phyloP scores from a whole-genome alignment of 2,888 invertebrate species.

The Gandaritis pyraliata region DNA sequence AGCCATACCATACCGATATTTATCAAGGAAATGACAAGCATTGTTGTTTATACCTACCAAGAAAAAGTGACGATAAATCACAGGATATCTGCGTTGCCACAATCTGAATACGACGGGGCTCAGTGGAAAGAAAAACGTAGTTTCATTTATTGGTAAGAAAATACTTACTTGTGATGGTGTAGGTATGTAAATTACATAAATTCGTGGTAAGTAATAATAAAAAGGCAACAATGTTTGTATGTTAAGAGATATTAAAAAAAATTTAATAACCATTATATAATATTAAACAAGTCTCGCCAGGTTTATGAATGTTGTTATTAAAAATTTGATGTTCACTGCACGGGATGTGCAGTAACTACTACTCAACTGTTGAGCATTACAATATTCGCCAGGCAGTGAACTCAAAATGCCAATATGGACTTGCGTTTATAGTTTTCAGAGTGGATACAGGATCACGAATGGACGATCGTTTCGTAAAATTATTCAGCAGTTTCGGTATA shows the following conservation, averaged over 20 bases:
- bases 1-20: conserved; percentile 44
- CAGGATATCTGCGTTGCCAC: conserved; percentile 52
- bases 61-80: conserved; percentile 61
- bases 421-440: too few species aligned
- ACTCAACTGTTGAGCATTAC: too few species aligned
- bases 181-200: too few species aligned
- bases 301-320: too few species aligned
- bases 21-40: conserved; percentile 49
- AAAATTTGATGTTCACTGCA: conserved; percentile 32
- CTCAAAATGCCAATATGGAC: neutral
- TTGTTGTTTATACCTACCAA: conserved; percentile 56
- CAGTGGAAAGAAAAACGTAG: conserved; percentile 26
- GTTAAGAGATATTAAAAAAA: too few species aligned
- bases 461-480: conserved; percentile 39
- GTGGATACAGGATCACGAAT: conserved; percentile 36
- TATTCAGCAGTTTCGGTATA: conserved; percentile 43
- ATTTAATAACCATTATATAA: too few species aligned
- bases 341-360: conserved; percentile 4
- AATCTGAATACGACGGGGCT: conserved; percentile 47
- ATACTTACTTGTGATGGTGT: too few species aligned
- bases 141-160: neutral
- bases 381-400: too few species aligned
- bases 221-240: too few species aligned
- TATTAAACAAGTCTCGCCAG: too few species aligned
- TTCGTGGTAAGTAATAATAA: too few species aligned